Evolutionary conservation across 64 coral and sea anemone genomes (phyloP).

Genomic region (Montipora cactus): DNA sequence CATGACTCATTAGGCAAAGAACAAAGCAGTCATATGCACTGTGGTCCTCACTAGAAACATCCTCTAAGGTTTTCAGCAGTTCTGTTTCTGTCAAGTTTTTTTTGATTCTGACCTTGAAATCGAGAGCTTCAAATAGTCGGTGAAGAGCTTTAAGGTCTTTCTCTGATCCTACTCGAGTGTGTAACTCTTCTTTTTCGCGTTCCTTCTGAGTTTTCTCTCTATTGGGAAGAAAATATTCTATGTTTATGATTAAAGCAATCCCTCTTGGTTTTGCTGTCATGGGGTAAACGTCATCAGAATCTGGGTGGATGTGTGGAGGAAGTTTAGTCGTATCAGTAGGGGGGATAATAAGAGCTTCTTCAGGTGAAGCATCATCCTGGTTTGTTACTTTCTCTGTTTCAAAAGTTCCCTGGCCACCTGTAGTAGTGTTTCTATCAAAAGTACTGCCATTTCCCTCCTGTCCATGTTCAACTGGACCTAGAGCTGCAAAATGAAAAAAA

Average conservation of each 20-base stretch:
- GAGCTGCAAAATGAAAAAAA: constrained; percentile 1
- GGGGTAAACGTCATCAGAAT: constrained; percentile 45
- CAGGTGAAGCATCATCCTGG: not conserved
- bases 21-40: constrained; percentile 62
- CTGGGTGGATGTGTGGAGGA: constrained; percentile 15
- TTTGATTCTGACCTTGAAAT: constrained; percentile 38
- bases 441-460: not conserved
- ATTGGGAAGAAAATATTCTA: constrained; percentile 13
- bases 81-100: not conserved
- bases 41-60: constrained; percentile 23
- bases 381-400: not conserved
- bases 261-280: constrained; percentile 75
- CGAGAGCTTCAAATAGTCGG: constrained; percentile 50
- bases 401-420: not conserved
- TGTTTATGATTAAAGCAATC: constrained; percentile 67
- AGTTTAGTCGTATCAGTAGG: constrained; percentile 37
- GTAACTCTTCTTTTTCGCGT: not conserved
- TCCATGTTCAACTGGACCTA: constrained; percentile 10
- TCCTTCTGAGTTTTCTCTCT: constrained; percentile 5
- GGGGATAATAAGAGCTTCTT: not conserved
- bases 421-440: not conserved
- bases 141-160: constrained; percentile 44
- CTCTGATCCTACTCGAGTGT: constrained; percentile 58
- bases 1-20: constrained; percentile 87
- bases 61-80: not conserved